Evolutionary conservation across 2,797 vertebrate species (phyloP), one percentile per base, ranked within the genome.

Genomic region (Halcyon chelicuti): DNA sequence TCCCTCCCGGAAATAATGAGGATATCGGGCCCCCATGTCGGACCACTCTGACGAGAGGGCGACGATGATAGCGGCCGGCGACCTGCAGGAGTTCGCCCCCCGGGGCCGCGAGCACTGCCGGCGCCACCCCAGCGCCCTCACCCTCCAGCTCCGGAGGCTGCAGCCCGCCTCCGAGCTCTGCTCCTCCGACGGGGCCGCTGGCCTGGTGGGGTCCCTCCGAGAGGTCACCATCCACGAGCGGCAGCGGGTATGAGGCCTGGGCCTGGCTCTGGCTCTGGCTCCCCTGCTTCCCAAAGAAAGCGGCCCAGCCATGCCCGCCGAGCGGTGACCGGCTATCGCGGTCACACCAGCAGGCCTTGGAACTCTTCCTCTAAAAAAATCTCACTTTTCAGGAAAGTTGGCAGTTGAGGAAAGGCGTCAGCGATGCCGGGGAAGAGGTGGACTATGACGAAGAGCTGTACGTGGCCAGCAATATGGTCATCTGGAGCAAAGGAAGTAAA

Each of bases 21-120:
- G 99, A 99, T 99, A 99, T 99, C 98, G 99, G 98, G 98, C 98
- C 99, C 99, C 99, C 99, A 99, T 99, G 99, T 99, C 99, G 99
- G 99, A 99, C 98, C 98, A 99, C 98, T 99, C 98, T 99, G 99
- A 99, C 99, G 99, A 99, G 98, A 99, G 99, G 99, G 99, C 98
- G 98, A 99, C 98, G 96, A 99, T 99, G 99, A 99, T 99, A 97
- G 99, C 99, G 98, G 99, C 99, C 98, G 98, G 99, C 98, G 99
- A 99, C 98, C 98, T 99, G 99, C 99, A 99, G 99, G 99, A 99
- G 98, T 99, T 99, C 98, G 99, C 99, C 98, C 99, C 99, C 86
- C 99, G 99, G 95, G 99, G 99, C 98, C 99, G 99, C 94, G 98
- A 99, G 97, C 99, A 99, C 98, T 99, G 99, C 98, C 99, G 98